Conservation (phyloP, 2,888 invertebrate species). For the Lepidochrysops patricia region DNA sequence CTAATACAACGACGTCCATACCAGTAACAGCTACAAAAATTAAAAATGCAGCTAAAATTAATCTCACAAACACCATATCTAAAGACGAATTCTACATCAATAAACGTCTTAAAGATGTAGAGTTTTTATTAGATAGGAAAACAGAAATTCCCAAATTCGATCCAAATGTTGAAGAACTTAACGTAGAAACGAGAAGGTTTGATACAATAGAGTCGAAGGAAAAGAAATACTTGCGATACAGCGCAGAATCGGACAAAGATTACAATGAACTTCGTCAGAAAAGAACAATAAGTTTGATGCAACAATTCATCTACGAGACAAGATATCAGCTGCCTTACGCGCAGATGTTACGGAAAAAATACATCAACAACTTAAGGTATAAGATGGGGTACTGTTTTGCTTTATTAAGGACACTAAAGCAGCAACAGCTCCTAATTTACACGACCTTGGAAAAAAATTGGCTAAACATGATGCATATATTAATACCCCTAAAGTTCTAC, state of each 20-base stretch:
- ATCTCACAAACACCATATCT: conserved; percentile 9
- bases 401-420: conserved; percentile 29
- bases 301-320: conserved; percentile 37
- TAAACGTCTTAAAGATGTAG: conserved; percentile 20
- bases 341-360: conserved; percentile 35
- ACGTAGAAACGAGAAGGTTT: conserved; percentile 28
- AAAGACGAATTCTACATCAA: conserved; percentile 20
- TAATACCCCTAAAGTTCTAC: conserved; percentile 29
- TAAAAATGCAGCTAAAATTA: background rate
- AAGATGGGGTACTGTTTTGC: conserved; percentile 37
- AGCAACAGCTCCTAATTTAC: conserved; percentile 30
- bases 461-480: conserved; percentile 14
- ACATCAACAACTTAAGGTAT: conserved; percentile 25
- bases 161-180: conserved; percentile 25
- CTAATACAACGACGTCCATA: background rate
- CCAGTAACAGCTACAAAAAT: background rate
- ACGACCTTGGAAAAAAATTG: conserved; percentile 16
- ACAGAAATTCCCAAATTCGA: conserved; percentile 26
- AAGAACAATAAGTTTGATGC: conserved; percentile 27
- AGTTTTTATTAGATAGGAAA: conserved; percentile 22
- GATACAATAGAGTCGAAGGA: conserved; percentile 18
- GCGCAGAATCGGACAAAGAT: background rate
- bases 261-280: conserved; percentile 18
- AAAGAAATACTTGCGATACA: background rate
- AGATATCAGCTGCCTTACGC: conserved; percentile 33